These are phyloP conservation scores for Coleophora flavipennella DNA, from an alignment of 2,888 invertebrate species.

Conservation along the genomic window DNA sequence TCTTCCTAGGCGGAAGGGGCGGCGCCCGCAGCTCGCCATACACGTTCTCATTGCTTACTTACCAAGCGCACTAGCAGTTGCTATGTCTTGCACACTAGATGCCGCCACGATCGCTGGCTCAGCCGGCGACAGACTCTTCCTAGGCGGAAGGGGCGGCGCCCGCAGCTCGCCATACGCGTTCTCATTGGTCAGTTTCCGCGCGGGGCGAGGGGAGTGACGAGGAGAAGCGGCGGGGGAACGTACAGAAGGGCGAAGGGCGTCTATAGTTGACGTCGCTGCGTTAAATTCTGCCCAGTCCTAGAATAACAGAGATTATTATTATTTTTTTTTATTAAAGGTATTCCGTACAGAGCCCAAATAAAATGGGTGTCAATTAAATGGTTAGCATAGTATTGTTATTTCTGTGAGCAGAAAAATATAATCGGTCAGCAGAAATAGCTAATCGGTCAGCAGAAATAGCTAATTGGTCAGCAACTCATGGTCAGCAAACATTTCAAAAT, in stretches of 20 bases:
- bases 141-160: constrained; percentile 70
- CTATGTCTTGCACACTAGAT: constrained; percentile 57
- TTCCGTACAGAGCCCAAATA: too few relatives aligned
- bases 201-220: constrained; percentile 55
- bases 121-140: constrained; percentile 69
- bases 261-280: constrained; percentile 75
- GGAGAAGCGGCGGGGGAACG: constrained; percentile 75
- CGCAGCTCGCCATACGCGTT: constrained; percentile 59
- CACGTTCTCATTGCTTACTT: constrained; percentile 7
- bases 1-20: constrained; percentile 74
- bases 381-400: too few relatives aligned
- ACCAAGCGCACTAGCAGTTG: constrained; percentile 40
- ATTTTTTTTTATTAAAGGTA: too few relatives aligned
- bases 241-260: constrained; percentile 58
- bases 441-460: too few relatives aligned
- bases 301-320: too few relatives aligned
- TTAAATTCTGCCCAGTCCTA: constrained; percentile 77
- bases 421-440: too few relatives aligned
- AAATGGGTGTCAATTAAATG: too few relatives aligned
- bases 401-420: too few relatives aligned
- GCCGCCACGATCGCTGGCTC: constrained; percentile 45
- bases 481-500: too few relatives aligned
- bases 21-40: constrained; percentile 35
- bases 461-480: too few relatives aligned
- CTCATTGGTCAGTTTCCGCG: constrained; percentile 35